phyloP scores from a whole-genome alignment of 2,113 vertebrate species.

The Lutjanus erythropterus region DNA sequence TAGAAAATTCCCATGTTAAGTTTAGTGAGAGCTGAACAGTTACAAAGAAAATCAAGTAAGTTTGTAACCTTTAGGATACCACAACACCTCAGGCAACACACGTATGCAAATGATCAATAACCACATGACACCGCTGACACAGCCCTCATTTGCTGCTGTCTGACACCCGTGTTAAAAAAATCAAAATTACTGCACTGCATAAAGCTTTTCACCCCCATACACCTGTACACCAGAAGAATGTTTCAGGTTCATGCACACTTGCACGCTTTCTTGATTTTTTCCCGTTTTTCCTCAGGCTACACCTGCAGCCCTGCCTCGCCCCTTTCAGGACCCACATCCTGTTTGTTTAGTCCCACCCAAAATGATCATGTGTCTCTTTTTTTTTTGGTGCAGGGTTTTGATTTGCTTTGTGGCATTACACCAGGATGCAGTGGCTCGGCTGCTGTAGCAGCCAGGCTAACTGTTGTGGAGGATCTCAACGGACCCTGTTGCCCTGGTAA shows the following conservation, averaged over 20 bases:
- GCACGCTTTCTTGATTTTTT: constrained; percentile 41
- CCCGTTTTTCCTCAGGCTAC: constrained; percentile 59
- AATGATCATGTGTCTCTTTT: constrained; percentile 25
- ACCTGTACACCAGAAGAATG: constrained; percentile 20
- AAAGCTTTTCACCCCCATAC: background rate
- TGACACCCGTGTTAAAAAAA: constrained; percentile 5
- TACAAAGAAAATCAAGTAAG: constrained; percentile 4
- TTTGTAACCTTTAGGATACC: constrained; percentile 26
- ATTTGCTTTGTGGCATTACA: constrained; percentile 74
- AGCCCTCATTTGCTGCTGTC: background rate
- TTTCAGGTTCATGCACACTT: constrained; percentile 18
- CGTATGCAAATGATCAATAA: constrained; percentile 47
- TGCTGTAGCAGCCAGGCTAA: constrained; percentile 54
- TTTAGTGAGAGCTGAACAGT: background rate
- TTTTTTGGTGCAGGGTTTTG: constrained; percentile 77
- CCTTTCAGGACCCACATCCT: constrained; percentile 74
- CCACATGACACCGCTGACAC: background rate
- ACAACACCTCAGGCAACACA: constrained; percentile 28
- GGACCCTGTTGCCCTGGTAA: constrained; percentile 67
- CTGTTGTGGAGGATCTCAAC: constrained; percentile 70
- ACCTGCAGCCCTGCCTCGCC: constrained; percentile 34
- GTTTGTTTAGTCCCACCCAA: constrained; percentile 73
- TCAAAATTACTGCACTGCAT: background rate
- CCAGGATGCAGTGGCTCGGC: constrained; percentile 57
- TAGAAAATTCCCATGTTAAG: background rate